Base-by-base conservation (phyloP, 2,888 invertebrate species). In the Nasonovia ribisnigri region DNA sequence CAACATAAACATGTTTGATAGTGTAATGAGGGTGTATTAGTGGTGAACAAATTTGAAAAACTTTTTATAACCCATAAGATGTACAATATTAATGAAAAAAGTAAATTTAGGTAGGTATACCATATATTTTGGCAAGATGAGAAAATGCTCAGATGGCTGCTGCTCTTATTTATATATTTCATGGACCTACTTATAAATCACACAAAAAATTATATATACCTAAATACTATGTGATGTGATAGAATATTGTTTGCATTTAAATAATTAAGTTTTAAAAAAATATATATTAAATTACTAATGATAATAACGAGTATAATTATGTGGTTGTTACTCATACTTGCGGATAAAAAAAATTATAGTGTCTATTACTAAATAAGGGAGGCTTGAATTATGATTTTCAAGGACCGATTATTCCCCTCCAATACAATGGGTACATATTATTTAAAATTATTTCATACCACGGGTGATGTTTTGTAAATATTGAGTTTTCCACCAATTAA, bases 401-500 rank as follows among this genome's bases (percentile, higher is more conserved):
- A 2, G 8, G 36, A 36, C 3, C 20, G 36, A 36, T 36, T 60
- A 57, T 26, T 1, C 36, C 3, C 8, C 0, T 5, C 20, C 77
- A 36, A 16, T 77, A 2, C 1, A 77, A 20, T 77, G 20, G 8
- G 36, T 3, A 77, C 8, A 36, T 54, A 54, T 20, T 54, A 54
- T 16, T 48, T 51, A 36, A 36, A 67, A 36, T 77, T 36, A 20
- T 36, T 77, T 36, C 36, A 77, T 29, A 98, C 98, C 95, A 98
- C 97, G 0, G 99, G 99, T 13, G 98, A 98, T 1, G 98, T 98
- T 98, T 99, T 98, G 95, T 99, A 98, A 13, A 99, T 98, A 95
- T 98, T 99, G 26, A 99, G 96, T 95, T 98, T 98, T 3, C 98
- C 98, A 6, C 99, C 99, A 6, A 99, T 98, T 87, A 99, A 96